phyloP scores from a whole-genome alignment of 2,797 vertebrate species.

The Danio tinwini region DNA sequence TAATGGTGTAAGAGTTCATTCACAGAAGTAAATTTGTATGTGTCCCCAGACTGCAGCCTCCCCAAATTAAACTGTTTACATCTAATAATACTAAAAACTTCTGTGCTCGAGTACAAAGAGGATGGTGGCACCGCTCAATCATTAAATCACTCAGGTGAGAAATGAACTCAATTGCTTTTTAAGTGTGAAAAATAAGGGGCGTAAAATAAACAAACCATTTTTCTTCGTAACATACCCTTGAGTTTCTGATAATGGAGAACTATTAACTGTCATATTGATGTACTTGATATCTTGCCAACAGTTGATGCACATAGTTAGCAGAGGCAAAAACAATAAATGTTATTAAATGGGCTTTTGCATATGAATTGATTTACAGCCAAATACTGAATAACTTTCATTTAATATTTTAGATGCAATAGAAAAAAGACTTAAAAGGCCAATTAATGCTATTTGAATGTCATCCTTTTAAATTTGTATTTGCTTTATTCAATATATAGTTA shows the following conservation, averaged over 20 bases:
- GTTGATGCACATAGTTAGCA: background rate
- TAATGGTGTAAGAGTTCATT: background rate
- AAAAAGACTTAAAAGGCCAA: background rate
- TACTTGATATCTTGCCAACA: background rate
- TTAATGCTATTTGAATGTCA: background rate
- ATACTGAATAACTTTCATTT: background rate
- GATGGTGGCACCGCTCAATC: slow-evolving; percentile 13
- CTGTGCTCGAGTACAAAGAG: slow-evolving; percentile 7
- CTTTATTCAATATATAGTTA: slow-evolving; percentile 14
- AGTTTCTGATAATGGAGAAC: slow-evolving; percentile 19
- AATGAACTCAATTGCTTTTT: slow-evolving; percentile 38
- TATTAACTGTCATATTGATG: slow-evolving; percentile 14
- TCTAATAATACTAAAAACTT: slow-evolving; percentile 13
- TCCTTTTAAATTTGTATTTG: background rate
- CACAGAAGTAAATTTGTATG: background rate
- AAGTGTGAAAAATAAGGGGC: slow-evolving; percentile 7
- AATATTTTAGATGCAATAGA: background rate
- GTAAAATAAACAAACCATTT: slow-evolving; percentile 5
- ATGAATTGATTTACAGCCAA: background rate
- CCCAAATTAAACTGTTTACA: slow-evolving; percentile 35
- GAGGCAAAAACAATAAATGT: slow-evolving; percentile 12
- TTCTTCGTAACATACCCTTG: background rate
- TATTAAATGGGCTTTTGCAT: background rate
- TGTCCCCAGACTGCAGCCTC: slow-evolving; percentile 16
- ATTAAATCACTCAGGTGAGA: slow-evolving; percentile 38